Percentiles rank a stretch among this genome's conserved stretches.
These are phyloP conservation scores for Lycopodina hypogea DNA, from an alignment of 37 sponge, comb jelly and placozoan species.

Conservation along the genomic window DNA sequence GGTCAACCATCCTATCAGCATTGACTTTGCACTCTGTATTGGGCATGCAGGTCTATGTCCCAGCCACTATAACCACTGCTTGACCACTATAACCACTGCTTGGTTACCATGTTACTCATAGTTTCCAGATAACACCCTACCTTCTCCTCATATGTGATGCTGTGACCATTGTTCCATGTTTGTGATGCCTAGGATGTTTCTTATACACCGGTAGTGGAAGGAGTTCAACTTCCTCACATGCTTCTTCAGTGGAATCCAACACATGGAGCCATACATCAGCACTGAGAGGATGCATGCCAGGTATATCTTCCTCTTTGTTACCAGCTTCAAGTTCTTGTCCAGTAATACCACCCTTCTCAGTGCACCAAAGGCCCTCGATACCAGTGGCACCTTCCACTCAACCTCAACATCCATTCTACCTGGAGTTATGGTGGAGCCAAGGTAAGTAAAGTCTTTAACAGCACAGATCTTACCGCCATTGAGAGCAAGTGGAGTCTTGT, in stretches of 20 bases:
- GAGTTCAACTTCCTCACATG: not conserved
- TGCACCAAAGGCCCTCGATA: not conserved
- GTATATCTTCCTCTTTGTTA: not conserved
- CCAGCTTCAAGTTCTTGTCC: not conserved
- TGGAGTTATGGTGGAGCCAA: no score
- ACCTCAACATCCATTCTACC: not conserved
- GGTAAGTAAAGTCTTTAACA: no score
- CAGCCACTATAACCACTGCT: constrained; percentile 20
- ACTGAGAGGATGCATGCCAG: not conserved
- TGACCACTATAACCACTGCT: not conserved
- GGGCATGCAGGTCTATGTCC: constrained; percentile 22
- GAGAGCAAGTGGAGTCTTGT: no score
- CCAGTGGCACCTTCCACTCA: not conserved
- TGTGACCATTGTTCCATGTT: constrained; percentile 18
- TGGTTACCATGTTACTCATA: not conserved
- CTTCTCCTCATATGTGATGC: constrained; percentile 1
- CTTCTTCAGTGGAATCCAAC: constrained; percentile 15
- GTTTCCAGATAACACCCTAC: no score
- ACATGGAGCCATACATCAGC: constrained; percentile 19
- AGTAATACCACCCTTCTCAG: not conserved
- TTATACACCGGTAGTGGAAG: constrained; percentile 25
- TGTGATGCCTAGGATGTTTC: constrained; percentile 21
- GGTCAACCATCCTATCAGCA: constrained; percentile 7
- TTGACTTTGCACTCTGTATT: not conserved
- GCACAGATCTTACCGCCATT: no score